Evolutionary conservation across 1,140 invertebrate species (phyloP).

Genomic region (Ips nitidus): DNA sequence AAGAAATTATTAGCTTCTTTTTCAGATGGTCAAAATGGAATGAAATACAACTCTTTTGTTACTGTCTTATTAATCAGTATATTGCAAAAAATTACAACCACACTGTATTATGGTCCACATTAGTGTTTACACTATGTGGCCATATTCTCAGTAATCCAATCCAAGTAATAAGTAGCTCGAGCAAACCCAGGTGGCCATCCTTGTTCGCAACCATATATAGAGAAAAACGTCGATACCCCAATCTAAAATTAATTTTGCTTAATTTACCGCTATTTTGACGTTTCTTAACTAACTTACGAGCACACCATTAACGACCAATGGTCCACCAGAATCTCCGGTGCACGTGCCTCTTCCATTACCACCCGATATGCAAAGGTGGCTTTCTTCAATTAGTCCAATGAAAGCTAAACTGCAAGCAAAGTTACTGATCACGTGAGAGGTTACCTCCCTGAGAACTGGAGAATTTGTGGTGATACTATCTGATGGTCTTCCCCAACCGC

Average conservation of each 20-base stretch:
- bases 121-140: neutral
- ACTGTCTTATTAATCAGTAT: too few relatives aligned
- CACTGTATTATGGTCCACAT: too few relatives aligned
- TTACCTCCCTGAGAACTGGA: conserved; percentile 45
- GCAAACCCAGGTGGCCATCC: conserved; percentile 55
- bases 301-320: conserved; percentile 46
- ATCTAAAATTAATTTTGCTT: conserved; percentile 19
- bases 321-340: conserved; percentile 56
- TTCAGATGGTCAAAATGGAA: too few relatives aligned
- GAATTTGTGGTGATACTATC: conserved; percentile 48
- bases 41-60: too few relatives aligned
- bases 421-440: conserved; percentile 44
- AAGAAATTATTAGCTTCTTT: too few relatives aligned
- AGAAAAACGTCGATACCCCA: conserved; percentile 60
- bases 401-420: conserved; percentile 46
- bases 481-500: conserved; percentile 56
- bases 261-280: too few relatives aligned
- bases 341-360: conserved; percentile 50
- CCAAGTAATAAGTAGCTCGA: conserved; percentile 22
- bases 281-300: too few relatives aligned
- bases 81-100: too few relatives aligned
- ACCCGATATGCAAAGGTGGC: conserved; percentile 56
- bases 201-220: conserved; percentile 55
- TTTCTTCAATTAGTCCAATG: conserved; percentile 25
- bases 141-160: conserved; percentile 18